phyloP scores from a whole-genome alignment of 2,797 vertebrate genomes.

The Myiotriccus ornatus region DNA sequence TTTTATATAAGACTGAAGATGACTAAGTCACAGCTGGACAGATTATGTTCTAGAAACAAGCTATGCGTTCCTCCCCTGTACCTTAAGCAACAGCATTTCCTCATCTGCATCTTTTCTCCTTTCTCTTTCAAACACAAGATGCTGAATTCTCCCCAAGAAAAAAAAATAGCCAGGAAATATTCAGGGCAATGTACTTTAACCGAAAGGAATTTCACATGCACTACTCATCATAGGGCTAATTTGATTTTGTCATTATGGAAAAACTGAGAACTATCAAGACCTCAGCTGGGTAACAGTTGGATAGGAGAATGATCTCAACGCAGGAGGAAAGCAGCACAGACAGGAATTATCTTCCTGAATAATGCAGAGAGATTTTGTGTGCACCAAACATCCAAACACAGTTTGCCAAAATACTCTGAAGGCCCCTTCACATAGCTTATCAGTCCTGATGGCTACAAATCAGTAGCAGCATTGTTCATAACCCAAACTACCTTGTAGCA shows the following conservation, averaged over 20 bases:
- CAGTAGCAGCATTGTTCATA: background rate
- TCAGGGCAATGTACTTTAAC: background rate
- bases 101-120: background rate
- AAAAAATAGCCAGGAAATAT: background rate
- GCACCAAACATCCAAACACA: background rate
- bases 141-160: background rate
- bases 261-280: slow-evolving; percentile 43
- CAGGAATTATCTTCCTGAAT: background rate
- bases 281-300: slow-evolving; percentile 20
- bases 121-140: background rate
- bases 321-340: slow-evolving; percentile 5
- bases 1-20: slow-evolving; percentile 45
- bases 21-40: slow-evolving; percentile 57
- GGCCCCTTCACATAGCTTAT: background rate
- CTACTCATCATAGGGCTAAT: background rate
- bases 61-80: background rate
- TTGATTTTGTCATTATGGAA: slow-evolving; percentile 54
- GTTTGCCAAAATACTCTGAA: background rate
- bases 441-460: background rate
- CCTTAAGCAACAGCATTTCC: slow-evolving; percentile 29
- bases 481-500: background rate
- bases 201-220: background rate
- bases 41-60: slow-evolving; percentile 47
- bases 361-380: background rate
- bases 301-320: background rate